A percentile compares a stretch with the other conserved stretches of the same genome.
Evolutionary conservation across 2,888 invertebrate genomes (phyloP).

Genomic region (Steromphala cineraria): DNA sequence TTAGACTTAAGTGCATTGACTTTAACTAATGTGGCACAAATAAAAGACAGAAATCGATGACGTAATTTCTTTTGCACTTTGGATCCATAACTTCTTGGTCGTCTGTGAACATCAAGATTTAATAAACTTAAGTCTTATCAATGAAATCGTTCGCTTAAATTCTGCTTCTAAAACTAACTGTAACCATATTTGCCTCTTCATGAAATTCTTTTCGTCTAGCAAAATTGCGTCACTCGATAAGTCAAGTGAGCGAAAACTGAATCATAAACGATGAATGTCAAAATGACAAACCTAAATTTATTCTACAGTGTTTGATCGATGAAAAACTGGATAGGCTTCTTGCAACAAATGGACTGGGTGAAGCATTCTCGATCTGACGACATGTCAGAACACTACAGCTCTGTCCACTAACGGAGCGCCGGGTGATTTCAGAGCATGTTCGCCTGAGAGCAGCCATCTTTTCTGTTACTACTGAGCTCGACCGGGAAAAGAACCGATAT

Average conservation of each 20-base stretch:
- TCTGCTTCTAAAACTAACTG: too few relatives aligned
- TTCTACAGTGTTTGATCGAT: background rate
- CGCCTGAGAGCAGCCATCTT: conserved; percentile 43
- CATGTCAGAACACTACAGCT: background rate
- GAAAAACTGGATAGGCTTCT: background rate
- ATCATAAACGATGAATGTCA: background rate
- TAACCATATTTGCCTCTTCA: too few relatives aligned
- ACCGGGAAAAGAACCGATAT: too few relatives aligned
- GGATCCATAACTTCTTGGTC: too few relatives aligned
- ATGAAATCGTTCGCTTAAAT: too few relatives aligned
- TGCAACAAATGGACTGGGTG: background rate
- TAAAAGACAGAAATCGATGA: too few relatives aligned
- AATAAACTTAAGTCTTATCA: too few relatives aligned
- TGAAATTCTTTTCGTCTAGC: too few relatives aligned
- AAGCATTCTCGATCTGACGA: background rate
- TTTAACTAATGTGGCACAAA: too few relatives aligned
- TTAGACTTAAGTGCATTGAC: too few relatives aligned
- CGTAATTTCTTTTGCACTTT: too few relatives aligned
- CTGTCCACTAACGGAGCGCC: conserved; percentile 6
- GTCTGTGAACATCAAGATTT: too few relatives aligned
- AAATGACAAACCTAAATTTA: background rate
- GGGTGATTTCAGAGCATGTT: conserved; percentile 34
- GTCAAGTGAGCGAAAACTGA: conserved; percentile 6
- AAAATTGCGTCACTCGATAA: background rate
- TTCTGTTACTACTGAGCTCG: background rate